phyloP scores from a whole-genome alignment of 2,797 vertebrate species.

The Rhinatrema bivittatum region DNA sequence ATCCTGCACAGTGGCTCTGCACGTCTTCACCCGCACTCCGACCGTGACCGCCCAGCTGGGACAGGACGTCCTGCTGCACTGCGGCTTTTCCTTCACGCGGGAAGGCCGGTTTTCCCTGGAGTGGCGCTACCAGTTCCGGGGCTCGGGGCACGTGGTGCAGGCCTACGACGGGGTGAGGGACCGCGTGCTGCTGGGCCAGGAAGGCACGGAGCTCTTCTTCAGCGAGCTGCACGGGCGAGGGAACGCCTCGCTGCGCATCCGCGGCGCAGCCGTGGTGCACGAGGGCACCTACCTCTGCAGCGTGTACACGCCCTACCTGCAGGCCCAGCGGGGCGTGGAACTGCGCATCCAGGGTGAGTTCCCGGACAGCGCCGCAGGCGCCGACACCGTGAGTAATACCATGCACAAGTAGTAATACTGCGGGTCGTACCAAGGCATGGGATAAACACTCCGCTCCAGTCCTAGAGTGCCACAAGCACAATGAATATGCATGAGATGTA shows the following conservation, averaged over 20 bases:
- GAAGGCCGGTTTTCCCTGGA: constrained; percentile 66
- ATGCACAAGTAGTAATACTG: too few relatives aligned
- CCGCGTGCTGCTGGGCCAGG: constrained; percentile 31
- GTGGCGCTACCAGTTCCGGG: constrained; percentile 77
- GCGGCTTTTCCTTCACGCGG: constrained; percentile 56
- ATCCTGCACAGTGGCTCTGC: constrained; percentile 57
- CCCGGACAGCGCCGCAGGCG: neutral
- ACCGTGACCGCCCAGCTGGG: constrained; percentile 48
- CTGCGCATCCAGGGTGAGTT: constrained; percentile 67
- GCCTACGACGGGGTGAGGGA: constrained; percentile 62
- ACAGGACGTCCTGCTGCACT: constrained; percentile 58
- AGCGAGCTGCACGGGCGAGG: constrained; percentile 43
- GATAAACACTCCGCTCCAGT: too few relatives aligned
- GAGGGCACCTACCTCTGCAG: constrained; percentile 74
- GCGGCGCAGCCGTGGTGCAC: constrained; percentile 50
- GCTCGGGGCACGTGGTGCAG: constrained; percentile 62
- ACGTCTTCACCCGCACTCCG: constrained; percentile 54
- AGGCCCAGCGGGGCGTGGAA: constrained; percentile 70
- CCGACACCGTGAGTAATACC: too few relatives aligned
- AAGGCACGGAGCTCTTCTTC: constrained; percentile 33
- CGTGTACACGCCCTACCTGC: constrained; percentile 66
- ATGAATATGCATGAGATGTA: too few relatives aligned
- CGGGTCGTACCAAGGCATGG: too few relatives aligned
- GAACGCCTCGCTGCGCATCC: constrained; percentile 67
- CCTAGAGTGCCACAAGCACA: too few relatives aligned